Evolutionary conservation across 2,113 vertebrate species (phyloP).

Genomic region (Perccottus glenii): DNA sequence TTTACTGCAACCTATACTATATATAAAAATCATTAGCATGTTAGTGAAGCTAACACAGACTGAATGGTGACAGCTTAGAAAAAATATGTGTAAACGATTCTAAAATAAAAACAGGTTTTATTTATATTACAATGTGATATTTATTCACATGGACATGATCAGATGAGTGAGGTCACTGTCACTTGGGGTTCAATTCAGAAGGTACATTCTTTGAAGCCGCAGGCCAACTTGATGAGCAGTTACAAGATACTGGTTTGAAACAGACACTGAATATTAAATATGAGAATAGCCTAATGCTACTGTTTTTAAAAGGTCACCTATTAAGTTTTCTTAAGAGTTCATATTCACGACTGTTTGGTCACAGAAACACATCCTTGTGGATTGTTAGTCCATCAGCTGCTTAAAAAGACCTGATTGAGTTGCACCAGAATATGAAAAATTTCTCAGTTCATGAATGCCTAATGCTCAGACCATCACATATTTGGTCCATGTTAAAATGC

Average conservation of each 20-base stretch:
- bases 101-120: background rate
- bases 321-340: too few relatives aligned
- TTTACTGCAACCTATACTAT: conserved; percentile 5
- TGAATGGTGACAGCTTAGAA: background rate
- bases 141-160: background rate
- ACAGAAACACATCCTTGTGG: too few relatives aligned
- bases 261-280: background rate
- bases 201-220: conserved; percentile 12
- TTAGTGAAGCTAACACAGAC: conserved; percentile 9
- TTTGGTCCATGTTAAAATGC: too few relatives aligned
- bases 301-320: too few relatives aligned
- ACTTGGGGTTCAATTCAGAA: background rate
- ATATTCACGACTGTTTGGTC: too few relatives aligned
- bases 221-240: background rate
- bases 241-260: background rate
- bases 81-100: background rate
- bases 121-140: background rate
- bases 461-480: too few relatives aligned
- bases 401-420: too few relatives aligned
- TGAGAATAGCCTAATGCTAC: too few relatives aligned
- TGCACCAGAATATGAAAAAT: too few relatives aligned
- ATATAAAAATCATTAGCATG: background rate
- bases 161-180: background rate
- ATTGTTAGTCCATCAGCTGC: too few relatives aligned
- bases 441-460: too few relatives aligned